A percentile compares a stretch with the other conserved stretches of the same genome.
Evolutionary conservation across 2,797 vertebrate species (phyloP).

Genomic region (Acanthurus tractus): DNA sequence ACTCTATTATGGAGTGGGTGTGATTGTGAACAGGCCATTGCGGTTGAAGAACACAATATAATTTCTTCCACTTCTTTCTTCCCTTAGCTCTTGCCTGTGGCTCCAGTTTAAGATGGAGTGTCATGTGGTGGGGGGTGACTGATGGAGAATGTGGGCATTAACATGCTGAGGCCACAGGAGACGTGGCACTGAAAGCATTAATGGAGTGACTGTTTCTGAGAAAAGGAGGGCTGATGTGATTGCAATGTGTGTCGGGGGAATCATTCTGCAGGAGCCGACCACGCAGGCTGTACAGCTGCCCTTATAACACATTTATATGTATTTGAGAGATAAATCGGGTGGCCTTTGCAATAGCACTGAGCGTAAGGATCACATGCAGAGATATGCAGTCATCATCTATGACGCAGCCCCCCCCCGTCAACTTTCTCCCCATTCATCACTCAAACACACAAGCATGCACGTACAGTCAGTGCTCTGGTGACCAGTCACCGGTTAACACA

Average conservation of each 20-base stretch:
- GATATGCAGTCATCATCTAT: conserved; percentile 61
- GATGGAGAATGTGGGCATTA: conserved; percentile 78
- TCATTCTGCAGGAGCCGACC: conserved; percentile 59
- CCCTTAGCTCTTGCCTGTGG: conserved; percentile 56
- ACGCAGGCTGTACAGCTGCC: conserved; percentile 56
- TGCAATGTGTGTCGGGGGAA: conserved; percentile 73
- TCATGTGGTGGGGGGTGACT: conserved; percentile 70
- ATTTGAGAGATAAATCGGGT: conserved; percentile 78
- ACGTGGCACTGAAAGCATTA: conserved; percentile 79
- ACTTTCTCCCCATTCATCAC: conserved; percentile 62
- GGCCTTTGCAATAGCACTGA: conserved; percentile 74
- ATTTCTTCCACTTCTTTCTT: conserved; percentile 50
- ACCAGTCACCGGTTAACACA: conserved; percentile 47
- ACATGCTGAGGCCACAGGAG: conserved; percentile 77
- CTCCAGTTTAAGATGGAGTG: conserved; percentile 63
- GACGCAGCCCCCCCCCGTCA: conserved; percentile 39
- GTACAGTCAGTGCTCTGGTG: conserved; percentile 19
- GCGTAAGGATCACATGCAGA: conserved; percentile 53
- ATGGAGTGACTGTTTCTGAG: conserved; percentile 78
- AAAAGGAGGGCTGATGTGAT: conserved; percentile 78
- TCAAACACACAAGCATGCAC: conserved; percentile 40
- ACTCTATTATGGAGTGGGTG: background rate
- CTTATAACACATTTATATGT: conserved; percentile 73
- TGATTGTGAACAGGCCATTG: conserved; percentile 9
- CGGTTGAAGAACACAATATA: conserved; percentile 36